A percentile compares a stretch with the other conserved stretches of the same genome.
Conservation (phyloP, 2,797 vertebrate genomes). For the Australoheros facetus region DNA sequence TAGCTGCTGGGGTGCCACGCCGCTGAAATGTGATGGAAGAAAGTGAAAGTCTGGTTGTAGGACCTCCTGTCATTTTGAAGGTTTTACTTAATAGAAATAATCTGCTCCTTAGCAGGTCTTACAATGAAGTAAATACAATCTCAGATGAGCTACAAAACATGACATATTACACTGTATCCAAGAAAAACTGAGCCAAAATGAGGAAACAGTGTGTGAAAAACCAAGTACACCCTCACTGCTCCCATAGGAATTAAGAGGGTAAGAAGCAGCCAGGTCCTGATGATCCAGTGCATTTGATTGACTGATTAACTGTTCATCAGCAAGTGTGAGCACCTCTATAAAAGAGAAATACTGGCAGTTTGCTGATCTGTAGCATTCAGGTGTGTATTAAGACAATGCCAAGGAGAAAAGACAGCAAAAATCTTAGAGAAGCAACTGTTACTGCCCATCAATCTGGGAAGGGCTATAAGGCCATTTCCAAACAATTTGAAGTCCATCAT, state of each 20-base stretch:
- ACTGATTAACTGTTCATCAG: too few relatives aligned
- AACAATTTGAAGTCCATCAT: too few relatives aligned
- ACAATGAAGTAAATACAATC: not conserved
- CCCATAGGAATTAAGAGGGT: not conserved
- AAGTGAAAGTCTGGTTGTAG: not conserved
- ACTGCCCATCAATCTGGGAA: too few relatives aligned
- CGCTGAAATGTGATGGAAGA: not conserved
- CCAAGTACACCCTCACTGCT: not conserved
- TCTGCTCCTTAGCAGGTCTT: not conserved
- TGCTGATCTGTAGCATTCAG: not conserved
- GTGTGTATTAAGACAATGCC: not conserved
- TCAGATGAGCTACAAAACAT: not conserved
- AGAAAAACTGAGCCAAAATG: not conserved
- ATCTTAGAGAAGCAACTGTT: not conserved
- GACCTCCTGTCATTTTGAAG: not conserved
- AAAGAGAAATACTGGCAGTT: not conserved
- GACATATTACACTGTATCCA: not conserved
- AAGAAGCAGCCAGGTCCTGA: not conserved
- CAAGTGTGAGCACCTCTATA: not conserved
- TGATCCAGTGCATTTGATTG: too few relatives aligned
- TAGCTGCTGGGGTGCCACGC: not conserved
- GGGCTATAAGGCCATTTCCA: too few relatives aligned
- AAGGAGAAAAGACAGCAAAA: not conserved
- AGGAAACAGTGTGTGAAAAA: not conserved
- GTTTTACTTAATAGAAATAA: not conserved